Conservation (phyloP, 1,140 invertebrate genomes). For the Anoplolepis gracilipes region DNA sequence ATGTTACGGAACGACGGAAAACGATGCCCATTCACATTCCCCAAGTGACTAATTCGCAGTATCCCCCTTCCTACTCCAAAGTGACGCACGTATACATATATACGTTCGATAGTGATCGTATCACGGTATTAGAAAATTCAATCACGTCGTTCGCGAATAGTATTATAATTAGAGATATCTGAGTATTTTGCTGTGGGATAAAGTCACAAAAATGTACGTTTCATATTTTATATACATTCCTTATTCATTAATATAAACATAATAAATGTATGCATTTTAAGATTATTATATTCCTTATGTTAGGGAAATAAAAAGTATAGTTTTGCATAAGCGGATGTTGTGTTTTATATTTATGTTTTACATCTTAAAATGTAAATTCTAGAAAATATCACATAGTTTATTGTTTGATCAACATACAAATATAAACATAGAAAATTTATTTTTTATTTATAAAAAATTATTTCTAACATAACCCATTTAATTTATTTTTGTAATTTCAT, state of each 20-base stretch:
- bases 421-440: neutral
- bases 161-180: neutral
- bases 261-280: neutral
- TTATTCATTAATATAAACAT: neutral
- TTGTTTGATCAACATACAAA: neutral
- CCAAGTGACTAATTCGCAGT: conserved; percentile 65
- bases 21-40: conserved; percentile 69
- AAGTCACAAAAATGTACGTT: neutral
- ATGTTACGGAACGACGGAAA: conserved; percentile 44
- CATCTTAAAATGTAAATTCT: neutral
- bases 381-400: neutral
- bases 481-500: neutral
- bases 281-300: neutral
- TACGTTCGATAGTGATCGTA: neutral
- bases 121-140: neutral
- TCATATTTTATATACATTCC: neutral
- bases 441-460: neutral
- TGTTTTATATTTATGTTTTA: no score
- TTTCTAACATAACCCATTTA: neutral
- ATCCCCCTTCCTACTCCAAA: no score
- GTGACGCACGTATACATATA: conserved; percentile 24
- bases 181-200: neutral
- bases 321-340: no score
- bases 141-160: neutral
- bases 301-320: neutral